Evolutionary conservation across 35 echinoderm and acorn worm species (phyloP).

Genomic region (Lytechinus pictus): DNA sequence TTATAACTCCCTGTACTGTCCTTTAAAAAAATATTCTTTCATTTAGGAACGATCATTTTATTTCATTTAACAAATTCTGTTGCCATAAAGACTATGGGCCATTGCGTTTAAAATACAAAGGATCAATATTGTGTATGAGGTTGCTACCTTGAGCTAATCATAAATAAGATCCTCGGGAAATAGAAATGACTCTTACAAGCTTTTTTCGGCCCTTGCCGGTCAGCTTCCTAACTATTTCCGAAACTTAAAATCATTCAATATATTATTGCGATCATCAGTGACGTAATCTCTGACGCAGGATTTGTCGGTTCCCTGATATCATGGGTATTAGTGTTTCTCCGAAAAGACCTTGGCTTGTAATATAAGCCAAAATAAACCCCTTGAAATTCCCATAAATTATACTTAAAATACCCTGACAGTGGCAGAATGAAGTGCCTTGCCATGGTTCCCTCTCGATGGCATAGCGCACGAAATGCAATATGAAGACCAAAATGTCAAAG

Average conservation of each 20-base stretch:
- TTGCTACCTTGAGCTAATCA: not conserved
- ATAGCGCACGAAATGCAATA: not conserved
- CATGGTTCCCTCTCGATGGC: not conserved
- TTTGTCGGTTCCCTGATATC: not conserved
- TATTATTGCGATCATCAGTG: not conserved
- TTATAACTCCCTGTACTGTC: no score
- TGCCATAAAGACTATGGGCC: no score
- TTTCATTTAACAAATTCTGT: no score
- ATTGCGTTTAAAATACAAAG: not conserved
- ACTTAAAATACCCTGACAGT: not conserved
- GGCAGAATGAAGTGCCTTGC: not conserved
- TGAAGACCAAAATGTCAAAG: not conserved
- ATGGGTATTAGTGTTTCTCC: not conserved
- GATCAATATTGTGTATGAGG: not conserved
- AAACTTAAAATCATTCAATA: not conserved
- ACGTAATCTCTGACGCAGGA: not conserved
- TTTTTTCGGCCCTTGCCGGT: not conserved
- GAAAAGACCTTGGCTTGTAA: not conserved
- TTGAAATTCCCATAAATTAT: slow-evolving; percentile 9
- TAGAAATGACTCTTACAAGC: not conserved
- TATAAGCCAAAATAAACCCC: not conserved
- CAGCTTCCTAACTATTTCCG: not conserved
- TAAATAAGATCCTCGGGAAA: not conserved
- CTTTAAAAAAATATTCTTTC: no score
- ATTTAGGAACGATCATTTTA: no score